These are phyloP conservation scores for Aspidiotus rigidus DNA, from an alignment of 2,888 invertebrate genomes.

Conservation along the genomic window DNA sequence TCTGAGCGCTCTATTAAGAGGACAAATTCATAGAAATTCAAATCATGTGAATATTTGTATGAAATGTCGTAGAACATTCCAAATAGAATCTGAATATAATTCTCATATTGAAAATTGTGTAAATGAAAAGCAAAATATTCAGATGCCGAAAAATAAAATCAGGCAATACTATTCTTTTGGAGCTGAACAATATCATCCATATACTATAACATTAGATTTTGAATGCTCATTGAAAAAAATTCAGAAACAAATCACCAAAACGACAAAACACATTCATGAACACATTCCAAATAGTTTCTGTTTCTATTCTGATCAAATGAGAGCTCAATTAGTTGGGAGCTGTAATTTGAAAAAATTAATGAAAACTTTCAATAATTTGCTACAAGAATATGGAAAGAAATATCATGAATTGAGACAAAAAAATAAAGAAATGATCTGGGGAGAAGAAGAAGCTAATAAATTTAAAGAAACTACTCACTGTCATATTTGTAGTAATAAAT, in stretches of 20 bases:
- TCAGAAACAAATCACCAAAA: neutral
- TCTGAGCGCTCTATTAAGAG: conserved; percentile 3
- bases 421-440: conserved; percentile 10
- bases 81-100: neutral
- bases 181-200: conserved; percentile 8
- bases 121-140: neutral
- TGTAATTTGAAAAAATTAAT: conserved; percentile 1
- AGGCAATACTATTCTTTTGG: conserved; percentile 11
- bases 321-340: neutral
- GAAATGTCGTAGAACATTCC: too few relatives aligned
- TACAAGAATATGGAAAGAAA: neutral
- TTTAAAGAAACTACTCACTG: conserved; percentile 5
- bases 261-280: neutral
- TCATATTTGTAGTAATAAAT: conserved; percentile 10
- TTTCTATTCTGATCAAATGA: neutral
- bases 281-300: too few relatives aligned
- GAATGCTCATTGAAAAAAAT: conserved; percentile 17
- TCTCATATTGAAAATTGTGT: neutral
- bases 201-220: conserved; percentile 14
- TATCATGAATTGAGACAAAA: conserved; percentile 6
- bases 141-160: conserved; percentile 10
- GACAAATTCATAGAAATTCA: neutral
- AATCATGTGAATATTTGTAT: conserved; percentile 12
- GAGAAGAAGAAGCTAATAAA: conserved; percentile 8
- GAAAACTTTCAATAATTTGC: conserved; percentile 8